These are phyloP conservation scores for Tetragonula carbonaria DNA, from an alignment of 2,888 invertebrate genomes.

Conservation along the genomic window DNA sequence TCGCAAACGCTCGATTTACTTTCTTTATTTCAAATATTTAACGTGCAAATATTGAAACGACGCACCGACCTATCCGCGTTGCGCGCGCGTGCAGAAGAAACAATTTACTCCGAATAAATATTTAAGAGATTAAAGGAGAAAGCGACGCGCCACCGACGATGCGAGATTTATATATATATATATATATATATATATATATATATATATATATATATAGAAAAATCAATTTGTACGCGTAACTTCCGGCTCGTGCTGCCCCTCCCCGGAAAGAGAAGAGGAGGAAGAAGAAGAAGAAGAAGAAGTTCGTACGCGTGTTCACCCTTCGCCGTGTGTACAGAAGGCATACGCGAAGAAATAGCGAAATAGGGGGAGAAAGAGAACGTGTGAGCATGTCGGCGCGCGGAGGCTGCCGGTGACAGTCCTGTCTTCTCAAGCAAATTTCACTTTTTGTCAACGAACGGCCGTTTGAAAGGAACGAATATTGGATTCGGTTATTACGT, in stretches of 20 bases:
- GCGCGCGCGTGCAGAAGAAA: background rate
- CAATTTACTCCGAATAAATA: slow-evolving; percentile 25
- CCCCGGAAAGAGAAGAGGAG: background rate
- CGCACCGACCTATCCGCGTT: background rate
- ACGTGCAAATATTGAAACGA: background rate
- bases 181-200: too few relatives aligned
- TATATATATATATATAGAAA: too few relatives aligned
- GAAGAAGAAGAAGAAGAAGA: background rate
- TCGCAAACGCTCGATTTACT: background rate
- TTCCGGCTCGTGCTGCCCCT: background rate
- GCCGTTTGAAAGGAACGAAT: slow-evolving; percentile 81
- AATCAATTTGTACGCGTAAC: slow-evolving; percentile 56
- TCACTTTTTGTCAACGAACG: slow-evolving; percentile 80
- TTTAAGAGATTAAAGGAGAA: slow-evolving; percentile 5
- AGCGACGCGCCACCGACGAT: background rate
- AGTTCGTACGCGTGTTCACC: slow-evolving; percentile 35
- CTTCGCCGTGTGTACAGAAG: slow-evolving; percentile 13
- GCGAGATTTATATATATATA: slow-evolving; percentile 23
- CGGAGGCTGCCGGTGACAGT: slow-evolving; percentile 79
- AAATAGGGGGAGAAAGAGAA: slow-evolving; percentile 49
- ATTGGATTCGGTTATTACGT: slow-evolving; percentile 83
- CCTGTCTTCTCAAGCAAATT: slow-evolving; percentile 79
- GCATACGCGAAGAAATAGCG: slow-evolving; percentile 42
- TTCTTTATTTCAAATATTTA: background rate
- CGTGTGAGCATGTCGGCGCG: slow-evolving; percentile 64